Conservation (phyloP, 2,888 invertebrate genomes). For the Thymelicus sylvestris region DNA sequence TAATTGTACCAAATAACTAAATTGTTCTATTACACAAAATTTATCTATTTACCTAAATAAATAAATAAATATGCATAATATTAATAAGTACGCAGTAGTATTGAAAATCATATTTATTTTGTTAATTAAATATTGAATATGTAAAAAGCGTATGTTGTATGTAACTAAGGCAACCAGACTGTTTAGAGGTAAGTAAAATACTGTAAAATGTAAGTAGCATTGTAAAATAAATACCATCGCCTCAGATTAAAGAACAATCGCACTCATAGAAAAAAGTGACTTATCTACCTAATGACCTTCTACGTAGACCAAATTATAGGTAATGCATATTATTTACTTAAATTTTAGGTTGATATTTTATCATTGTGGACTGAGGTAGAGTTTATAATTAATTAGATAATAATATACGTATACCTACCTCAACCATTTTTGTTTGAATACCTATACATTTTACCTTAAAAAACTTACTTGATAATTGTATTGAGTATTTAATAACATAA, state of each 20-base stretch:
- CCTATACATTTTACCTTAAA: too few relatives aligned
- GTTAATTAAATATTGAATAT: neutral
- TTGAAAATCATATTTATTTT: neutral
- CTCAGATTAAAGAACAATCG: neutral
- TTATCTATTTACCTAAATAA: neutral
- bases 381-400: slow-evolving; percentile 22
- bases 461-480: too few relatives aligned
- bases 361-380: slow-evolving; percentile 28
- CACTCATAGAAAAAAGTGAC: neutral
- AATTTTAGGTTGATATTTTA: slow-evolving; percentile 17
- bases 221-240: neutral
- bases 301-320: too few relatives aligned
- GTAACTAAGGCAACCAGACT: neutral
- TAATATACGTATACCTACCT: slow-evolving; percentile 25
- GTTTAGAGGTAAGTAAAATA: neutral
- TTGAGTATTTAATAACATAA: too few relatives aligned
- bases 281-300: too few relatives aligned
- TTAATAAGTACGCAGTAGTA: neutral
- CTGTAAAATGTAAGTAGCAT: neutral
- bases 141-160: neutral
- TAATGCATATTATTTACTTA: too few relatives aligned
- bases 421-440: slow-evolving; percentile 10
- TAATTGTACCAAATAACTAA: slow-evolving; percentile 22
- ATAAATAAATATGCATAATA: too few relatives aligned
- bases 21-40: slow-evolving; percentile 5